Conservation (phyloP, 2,888 invertebrate species). For the Helicoverpa assulta region DNA sequence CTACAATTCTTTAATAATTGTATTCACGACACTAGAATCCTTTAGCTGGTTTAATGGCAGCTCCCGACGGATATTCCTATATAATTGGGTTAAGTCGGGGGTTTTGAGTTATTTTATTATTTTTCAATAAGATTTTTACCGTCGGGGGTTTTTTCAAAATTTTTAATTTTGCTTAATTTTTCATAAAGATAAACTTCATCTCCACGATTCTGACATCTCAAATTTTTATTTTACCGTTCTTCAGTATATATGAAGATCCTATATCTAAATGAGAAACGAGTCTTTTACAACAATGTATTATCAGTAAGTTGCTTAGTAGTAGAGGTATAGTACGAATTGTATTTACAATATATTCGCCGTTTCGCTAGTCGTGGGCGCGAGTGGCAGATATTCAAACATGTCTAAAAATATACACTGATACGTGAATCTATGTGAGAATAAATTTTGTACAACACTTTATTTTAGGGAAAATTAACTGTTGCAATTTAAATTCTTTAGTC, state of each 20-base stretch:
- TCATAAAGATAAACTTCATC: slow-evolving; percentile 8
- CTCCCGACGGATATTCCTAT: too few relatives aligned
- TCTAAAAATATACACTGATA: slow-evolving; percentile 79
- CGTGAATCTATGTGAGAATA: slow-evolving; percentile 58
- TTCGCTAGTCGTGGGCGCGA: slow-evolving; percentile 71
- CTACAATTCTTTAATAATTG: too few relatives aligned
- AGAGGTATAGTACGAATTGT: slow-evolving; percentile 46
- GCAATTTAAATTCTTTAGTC: slow-evolving; percentile 1
- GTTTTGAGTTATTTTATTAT: too few relatives aligned
- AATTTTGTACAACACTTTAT: slow-evolving; percentile 55
- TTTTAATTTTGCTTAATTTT: too few relatives aligned
- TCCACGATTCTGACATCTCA: slow-evolving; percentile 24
- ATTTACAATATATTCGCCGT: slow-evolving; percentile 67
- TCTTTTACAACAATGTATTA: slow-evolving; percentile 19
- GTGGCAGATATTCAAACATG: slow-evolving; percentile 75
- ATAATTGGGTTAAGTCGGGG: too few relatives aligned
- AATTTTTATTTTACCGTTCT: slow-evolving; percentile 14
- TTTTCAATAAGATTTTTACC: too few relatives aligned
- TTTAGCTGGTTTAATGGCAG: too few relatives aligned
- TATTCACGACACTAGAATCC: too few relatives aligned
- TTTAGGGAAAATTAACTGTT: slow-evolving; percentile 36
- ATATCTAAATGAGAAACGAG: slow-evolving; percentile 22
- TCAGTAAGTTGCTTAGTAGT: slow-evolving; percentile 28
- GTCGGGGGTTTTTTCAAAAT: too few relatives aligned
- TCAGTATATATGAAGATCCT: slow-evolving; percentile 32